Percentiles rank a stretch among this genome's conserved stretches.
Evolutionary conservation across 2,113 vertebrate species (phyloP).

Genomic region (Oplegnathus fasciatus): DNA sequence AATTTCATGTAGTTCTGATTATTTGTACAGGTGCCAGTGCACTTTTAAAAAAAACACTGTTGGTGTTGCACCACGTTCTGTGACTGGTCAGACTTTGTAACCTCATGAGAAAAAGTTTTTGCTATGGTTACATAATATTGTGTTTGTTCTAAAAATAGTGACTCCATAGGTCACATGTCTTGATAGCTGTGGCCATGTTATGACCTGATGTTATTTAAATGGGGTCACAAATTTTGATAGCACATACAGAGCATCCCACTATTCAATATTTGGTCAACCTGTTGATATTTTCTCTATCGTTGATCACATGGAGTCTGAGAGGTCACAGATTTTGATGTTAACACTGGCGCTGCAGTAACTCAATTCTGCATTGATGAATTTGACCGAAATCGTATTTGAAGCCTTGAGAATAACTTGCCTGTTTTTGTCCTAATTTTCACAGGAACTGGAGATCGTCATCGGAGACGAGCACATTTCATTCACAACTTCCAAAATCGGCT

Average conservation of each 20-base stretch:
- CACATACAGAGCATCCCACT: neutral
- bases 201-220: neutral
- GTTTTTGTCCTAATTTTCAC: neutral
- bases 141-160: neutral
- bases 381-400: neutral
- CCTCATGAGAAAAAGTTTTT: neutral
- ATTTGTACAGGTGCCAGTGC: neutral
- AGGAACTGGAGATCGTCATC: constrained; percentile 99
- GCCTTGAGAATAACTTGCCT: neutral
- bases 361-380: neutral
- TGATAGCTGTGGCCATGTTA: too few species aligned
- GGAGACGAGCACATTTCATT: constrained; percentile 99
- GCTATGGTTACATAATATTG: neutral
- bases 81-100: neutral
- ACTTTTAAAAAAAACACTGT: too few species aligned
- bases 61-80: neutral
- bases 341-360: neutral
- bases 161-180: neutral
- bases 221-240: neutral
- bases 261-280: neutral
- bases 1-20: neutral
- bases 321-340: neutral
- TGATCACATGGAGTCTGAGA: neutral
- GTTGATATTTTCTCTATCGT: neutral
- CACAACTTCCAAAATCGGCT: constrained; percentile 99